A percentile compares a stretch with the other conserved stretches of the same genome.
These are phyloP conservation scores for Leptinotarsa undecemlineata DNA, from an alignment of 1,140 invertebrate genomes.

Conservation along the genomic window DNA sequence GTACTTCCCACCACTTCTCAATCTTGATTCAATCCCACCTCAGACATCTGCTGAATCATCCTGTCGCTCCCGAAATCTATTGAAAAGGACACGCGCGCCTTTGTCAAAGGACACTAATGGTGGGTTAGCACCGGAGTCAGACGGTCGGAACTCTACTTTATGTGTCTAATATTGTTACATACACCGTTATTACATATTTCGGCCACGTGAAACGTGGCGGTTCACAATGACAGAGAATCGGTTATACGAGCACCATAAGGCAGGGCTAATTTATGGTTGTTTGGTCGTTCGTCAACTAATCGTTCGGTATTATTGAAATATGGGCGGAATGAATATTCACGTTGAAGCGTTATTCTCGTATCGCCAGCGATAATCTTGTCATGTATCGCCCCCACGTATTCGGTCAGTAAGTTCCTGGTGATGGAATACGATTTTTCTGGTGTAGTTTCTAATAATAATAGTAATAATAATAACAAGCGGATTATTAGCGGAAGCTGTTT, in stretches of 20 bases:
- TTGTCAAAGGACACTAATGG: slow-evolving; percentile 34
- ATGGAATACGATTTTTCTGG: too few relatives aligned
- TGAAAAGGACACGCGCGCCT: slow-evolving; percentile 33
- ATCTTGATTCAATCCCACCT: neutral
- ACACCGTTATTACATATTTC: slow-evolving; percentile 34
- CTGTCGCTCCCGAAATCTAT: slow-evolving; percentile 18
- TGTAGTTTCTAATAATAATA: too few relatives aligned
- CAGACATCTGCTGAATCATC: slow-evolving; percentile 38
- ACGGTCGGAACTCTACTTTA: slow-evolving; percentile 28
- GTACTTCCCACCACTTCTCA: too few relatives aligned
- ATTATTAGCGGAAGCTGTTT: too few relatives aligned
- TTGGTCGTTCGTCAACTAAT: slow-evolving; percentile 4
- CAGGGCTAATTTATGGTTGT: neutral
- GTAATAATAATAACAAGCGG: too few relatives aligned
- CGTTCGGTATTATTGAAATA: neutral
- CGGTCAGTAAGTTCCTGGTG: neutral
- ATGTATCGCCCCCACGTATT: neutral
- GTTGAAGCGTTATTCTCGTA: neutral
- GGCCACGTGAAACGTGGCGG: slow-evolving; percentile 15
- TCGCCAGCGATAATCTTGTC: neutral
- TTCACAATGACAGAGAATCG: slow-evolving; percentile 9
- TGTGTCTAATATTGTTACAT: slow-evolving; percentile 36
- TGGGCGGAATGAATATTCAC: neutral
- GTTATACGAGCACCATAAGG: slow-evolving; percentile 1
- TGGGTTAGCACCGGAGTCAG: slow-evolving; percentile 31